Conservation (phyloP, 2,113 vertebrate genomes). For the Coturnix japonica region DNA sequence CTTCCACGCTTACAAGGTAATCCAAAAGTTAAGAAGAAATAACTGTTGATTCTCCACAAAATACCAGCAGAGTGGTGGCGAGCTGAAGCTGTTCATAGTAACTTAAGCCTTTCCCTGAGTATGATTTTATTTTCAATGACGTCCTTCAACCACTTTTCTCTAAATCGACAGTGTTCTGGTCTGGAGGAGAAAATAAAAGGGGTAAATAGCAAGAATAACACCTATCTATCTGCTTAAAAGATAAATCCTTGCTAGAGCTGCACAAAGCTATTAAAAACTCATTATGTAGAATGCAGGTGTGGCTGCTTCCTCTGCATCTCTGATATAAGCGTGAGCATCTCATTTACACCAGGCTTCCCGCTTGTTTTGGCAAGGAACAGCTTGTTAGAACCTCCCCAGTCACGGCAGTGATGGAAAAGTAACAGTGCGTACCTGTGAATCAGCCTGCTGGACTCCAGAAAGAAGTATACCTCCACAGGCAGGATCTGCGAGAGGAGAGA, state of each 20-base stretch:
- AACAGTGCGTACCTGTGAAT: conserved; percentile 73
- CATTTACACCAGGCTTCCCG: accelerated
- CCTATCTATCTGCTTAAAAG: background rate
- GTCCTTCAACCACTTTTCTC: conserved; percentile 75
- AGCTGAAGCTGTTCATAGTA: background rate
- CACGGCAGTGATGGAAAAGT: background rate
- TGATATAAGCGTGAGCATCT: background rate
- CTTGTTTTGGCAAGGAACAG: background rate
- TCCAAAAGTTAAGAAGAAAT: background rate
- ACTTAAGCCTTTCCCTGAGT: conserved; percentile 33
- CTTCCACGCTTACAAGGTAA: background rate
- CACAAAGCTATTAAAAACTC: background rate
- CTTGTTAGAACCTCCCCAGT: background rate
- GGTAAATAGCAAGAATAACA: background rate
- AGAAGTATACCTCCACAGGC: conserved; percentile 83
- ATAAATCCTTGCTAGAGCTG: background rate
- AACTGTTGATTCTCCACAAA: conserved; percentile 32
- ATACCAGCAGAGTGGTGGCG: background rate
- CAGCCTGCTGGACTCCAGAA: conserved; percentile 80
- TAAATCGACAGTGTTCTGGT: conserved; percentile 66
- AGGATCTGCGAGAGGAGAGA: conserved; percentile 57
- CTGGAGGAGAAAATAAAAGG: conserved; percentile 58
- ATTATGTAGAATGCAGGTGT: background rate
- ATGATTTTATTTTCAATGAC: conserved; percentile 70
- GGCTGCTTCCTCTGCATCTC: background rate